phyloP scores from a whole-genome alignment of 2,113 vertebrate genomes.

The Oncorhynchus keta region DNA sequence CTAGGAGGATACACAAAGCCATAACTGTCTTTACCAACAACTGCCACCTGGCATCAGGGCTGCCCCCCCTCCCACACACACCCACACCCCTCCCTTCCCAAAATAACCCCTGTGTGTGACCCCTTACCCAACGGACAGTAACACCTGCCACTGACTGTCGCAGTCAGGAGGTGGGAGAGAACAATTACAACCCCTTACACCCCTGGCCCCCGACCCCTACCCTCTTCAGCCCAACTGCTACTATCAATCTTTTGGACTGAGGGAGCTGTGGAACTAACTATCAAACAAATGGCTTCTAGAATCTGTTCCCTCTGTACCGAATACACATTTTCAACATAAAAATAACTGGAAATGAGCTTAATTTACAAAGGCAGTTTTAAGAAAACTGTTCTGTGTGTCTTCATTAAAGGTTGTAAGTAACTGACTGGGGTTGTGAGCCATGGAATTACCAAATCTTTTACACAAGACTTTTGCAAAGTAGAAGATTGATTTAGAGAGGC shows the following conservation, averaged over 20 bases:
- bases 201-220: conserved; percentile 23
- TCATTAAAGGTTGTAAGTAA: no score
- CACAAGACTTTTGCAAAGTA: no score
- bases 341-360: neutral
- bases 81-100: conserved; percentile 37
- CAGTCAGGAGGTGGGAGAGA: conserved; percentile 45
- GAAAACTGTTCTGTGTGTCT: neutral
- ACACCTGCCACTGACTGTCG: conserved; percentile 73
- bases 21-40: conserved; percentile 74
- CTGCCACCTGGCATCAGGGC: conserved; percentile 70
- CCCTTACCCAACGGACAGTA: conserved; percentile 55
- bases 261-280: neutral
- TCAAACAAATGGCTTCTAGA: no score
- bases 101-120: conserved; percentile 66
- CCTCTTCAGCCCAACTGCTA: conserved; percentile 54
- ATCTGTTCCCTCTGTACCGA: no score
- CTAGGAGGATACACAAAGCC: conserved; percentile 70
- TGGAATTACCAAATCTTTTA: neutral
- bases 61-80: neutral
- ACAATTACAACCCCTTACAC: conserved; percentile 43
- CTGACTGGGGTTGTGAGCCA: no score
- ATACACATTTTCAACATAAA: neutral
- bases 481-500: no score
- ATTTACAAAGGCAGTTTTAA: conserved; percentile 6
- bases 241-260: conserved; percentile 53